phyloP scores from a whole-genome alignment of 2,113 vertebrate genomes.

The Malaclemys terrapin region DNA sequence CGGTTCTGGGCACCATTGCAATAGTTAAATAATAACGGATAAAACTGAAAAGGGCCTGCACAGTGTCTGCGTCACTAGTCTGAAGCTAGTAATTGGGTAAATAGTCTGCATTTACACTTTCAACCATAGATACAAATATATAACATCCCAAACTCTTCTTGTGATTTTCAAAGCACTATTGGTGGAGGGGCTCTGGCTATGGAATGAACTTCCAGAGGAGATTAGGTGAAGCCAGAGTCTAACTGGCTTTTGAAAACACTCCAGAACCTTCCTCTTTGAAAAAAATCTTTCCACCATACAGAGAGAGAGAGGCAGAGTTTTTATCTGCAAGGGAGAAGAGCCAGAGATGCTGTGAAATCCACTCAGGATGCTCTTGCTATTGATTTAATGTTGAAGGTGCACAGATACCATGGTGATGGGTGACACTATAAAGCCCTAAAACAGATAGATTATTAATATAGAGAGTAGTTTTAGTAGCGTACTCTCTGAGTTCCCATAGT shows the following conservation, averaged over 20 bases:
- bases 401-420: background rate
- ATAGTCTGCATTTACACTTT: background rate
- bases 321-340: background rate
- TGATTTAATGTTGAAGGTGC: background rate
- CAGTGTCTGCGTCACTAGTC: background rate
- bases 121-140: background rate
- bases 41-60: background rate
- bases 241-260: background rate
- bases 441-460: background rate
- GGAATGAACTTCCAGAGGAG: background rate
- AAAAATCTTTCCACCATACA: background rate
- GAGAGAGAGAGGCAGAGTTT: background rate
- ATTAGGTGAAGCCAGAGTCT: background rate
- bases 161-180: background rate
- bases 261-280: background rate
- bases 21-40: background rate
- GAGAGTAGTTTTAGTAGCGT: background rate
- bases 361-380: background rate
- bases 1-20: fast-evolving
- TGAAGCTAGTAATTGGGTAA: background rate
- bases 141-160: fast-evolving
- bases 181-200: background rate
- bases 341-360: background rate
- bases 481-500: background rate
- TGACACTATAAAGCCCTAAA: background rate